phyloP scores from a whole-genome alignment of 2,113 vertebrate genomes.

The Oenanthe melanoleuca region DNA sequence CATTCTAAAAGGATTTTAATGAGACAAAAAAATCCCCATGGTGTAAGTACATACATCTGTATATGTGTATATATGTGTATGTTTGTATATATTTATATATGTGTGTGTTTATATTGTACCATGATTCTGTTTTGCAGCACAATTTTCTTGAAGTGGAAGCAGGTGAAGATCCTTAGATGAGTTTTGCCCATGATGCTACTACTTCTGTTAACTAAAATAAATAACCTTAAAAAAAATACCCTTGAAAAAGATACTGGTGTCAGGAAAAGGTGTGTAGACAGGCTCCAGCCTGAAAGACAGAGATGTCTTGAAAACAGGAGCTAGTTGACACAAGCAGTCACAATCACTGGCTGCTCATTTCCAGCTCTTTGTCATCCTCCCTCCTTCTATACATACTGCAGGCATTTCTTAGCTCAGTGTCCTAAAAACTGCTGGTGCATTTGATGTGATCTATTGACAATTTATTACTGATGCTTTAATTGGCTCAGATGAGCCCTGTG shows the following conservation, averaged over 20 bases:
- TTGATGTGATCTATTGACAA: background rate
- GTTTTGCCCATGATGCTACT: background rate
- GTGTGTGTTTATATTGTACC: background rate
- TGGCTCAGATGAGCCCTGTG: background rate
- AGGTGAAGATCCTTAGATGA: background rate
- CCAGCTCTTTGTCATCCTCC: background rate
- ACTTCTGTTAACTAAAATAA: background rate
- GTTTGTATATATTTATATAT: fast-evolving
- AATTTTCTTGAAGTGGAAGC: slow-evolving; percentile 29
- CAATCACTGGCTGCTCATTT: background rate
- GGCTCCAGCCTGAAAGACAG: background rate
- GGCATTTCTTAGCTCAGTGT: background rate
- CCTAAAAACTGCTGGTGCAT: background rate
- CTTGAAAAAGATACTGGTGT: background rate
- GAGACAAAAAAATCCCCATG: background rate
- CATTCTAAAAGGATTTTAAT: background rate
- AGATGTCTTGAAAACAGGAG: background rate
- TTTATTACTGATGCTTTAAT: background rate
- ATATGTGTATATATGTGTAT: background rate
- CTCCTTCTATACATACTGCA: background rate
- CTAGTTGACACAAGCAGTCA: background rate
- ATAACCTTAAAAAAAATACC: background rate
- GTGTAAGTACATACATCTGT: background rate
- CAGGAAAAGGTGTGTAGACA: background rate
- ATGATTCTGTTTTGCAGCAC: background rate